phyloP scores from a whole-genome alignment of 2,888 invertebrate species.

The Aphidoletes aphidimyza region DNA sequence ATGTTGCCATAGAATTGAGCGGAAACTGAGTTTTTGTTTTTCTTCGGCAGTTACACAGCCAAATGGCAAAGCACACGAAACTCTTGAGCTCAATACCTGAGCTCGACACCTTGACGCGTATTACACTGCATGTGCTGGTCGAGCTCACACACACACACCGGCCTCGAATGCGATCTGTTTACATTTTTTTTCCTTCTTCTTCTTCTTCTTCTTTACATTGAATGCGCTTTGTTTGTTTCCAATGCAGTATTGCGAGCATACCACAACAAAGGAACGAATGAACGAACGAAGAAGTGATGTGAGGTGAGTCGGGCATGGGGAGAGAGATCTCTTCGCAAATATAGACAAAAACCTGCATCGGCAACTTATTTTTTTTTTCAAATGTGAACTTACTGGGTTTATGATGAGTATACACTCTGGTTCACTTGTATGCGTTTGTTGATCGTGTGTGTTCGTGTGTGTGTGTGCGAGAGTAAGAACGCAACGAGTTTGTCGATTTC shows the following conservation, averaged over 20 bases:
- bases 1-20: background rate
- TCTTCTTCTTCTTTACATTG: too few species aligned
- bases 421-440: too few species aligned
- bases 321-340: background rate
- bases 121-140: too few species aligned
- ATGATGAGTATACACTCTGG: too few species aligned
- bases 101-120: conserved; percentile 20
- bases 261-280: too few species aligned
- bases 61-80: conserved; percentile 17
- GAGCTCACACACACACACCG: too few species aligned
- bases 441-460: background rate
- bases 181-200: too few species aligned
- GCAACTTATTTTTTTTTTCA: background rate
- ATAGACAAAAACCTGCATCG: background rate
- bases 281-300: background rate
- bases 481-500: background rate
- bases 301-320: background rate
- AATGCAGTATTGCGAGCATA: background rate
- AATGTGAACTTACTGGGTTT: too few species aligned
- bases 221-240: conserved; percentile 16
- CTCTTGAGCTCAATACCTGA: too few species aligned
- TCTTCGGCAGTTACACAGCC: background rate
- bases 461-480: background rate
- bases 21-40: too few species aligned
- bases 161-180: too few species aligned